Percentiles rank a stretch among this genome's conserved stretches.
These are phyloP conservation scores for Neoitamus cyanurus DNA, from an alignment of 2,888 invertebrate species.

Conservation along the genomic window DNA sequence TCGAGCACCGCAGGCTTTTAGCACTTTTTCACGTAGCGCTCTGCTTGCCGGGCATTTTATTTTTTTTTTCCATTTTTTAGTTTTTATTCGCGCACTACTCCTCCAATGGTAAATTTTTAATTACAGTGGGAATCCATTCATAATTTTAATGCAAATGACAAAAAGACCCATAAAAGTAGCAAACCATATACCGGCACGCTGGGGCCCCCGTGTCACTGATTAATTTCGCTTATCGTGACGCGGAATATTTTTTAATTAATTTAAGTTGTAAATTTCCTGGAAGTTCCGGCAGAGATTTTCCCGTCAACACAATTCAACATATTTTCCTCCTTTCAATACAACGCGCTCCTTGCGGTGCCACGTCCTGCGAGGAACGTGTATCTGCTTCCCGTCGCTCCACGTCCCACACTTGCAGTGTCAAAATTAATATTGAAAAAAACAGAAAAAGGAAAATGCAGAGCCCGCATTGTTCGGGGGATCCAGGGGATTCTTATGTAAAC, in stretches of 20 bases:
- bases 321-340: neutral
- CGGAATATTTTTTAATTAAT: constrained; percentile 12
- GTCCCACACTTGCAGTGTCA: neutral
- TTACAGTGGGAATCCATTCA: constrained; percentile 33
- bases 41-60: neutral
- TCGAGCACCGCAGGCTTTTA: constrained; percentile 26
- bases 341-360: neutral
- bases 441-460: neutral
- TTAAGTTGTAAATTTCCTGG: constrained; percentile 2
- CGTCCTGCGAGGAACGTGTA: neutral
- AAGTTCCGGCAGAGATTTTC: neutral
- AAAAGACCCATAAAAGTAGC: constrained; percentile 2
- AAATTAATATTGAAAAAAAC: neutral
- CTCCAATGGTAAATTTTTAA: constrained; percentile 26
- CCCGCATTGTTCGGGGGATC: neutral
- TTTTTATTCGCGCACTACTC: neutral
- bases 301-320: neutral
- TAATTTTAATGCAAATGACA: constrained; percentile 40
- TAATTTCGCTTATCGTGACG: constrained; percentile 18
- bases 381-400: neutral
- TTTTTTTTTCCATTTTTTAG: neutral
- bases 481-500: neutral
- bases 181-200: neutral
- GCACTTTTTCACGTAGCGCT: constrained; percentile 13
- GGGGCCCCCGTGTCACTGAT: neutral